A percentile compares a stretch with the other conserved stretches of the same genome.
Conservation (phyloP, 23 tunicate species). For the Trididemnum nubilum region DNA sequence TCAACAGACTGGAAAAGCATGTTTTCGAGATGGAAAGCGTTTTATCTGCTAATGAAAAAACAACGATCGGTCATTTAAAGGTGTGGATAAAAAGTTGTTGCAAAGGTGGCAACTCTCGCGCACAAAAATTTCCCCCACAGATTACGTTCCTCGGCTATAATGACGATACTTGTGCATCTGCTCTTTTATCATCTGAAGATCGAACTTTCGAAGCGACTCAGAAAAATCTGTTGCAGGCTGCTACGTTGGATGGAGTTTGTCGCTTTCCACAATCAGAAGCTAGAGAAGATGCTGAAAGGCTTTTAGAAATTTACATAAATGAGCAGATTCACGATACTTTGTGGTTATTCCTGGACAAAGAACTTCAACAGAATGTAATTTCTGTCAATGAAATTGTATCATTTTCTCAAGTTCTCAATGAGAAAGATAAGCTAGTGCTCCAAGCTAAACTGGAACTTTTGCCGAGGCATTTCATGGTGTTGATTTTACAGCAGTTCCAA, state of each 20-base stretch:
- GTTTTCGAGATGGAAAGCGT: constrained; percentile 54
- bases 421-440: constrained; percentile 47
- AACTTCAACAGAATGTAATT: background rate
- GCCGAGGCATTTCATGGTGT: constrained; percentile 38
- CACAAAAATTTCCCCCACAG: background rate
- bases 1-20: constrained; percentile 84
- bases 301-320: constrained; percentile 34
- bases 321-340: constrained; percentile 58
- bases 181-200: constrained; percentile 29
- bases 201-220: background rate
- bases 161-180: constrained; percentile 64
- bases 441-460: constrained; percentile 21
- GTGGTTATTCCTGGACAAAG: background rate
- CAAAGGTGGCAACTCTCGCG: constrained; percentile 5
- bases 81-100: constrained; percentile 44
- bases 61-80: constrained; percentile 26
- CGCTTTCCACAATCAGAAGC: constrained; percentile 47
- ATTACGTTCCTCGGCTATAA: constrained; percentile 67
- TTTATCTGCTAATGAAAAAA: constrained; percentile 26
- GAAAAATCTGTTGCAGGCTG: constrained; percentile 45
- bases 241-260: constrained; percentile 57
- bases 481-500: constrained; percentile 75
- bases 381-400: constrained; percentile 54
- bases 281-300: constrained; percentile 19
- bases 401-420: constrained; percentile 56